These are phyloP conservation scores for pig (Sus scrofa) DNA, from an alignment of 2,113 vertebrate species.

Conservation along the genomic window T2T-Sscrofa CM000812.6:180221001-180221500, in stretches of 20 bases:
- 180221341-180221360: not conserved
- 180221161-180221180: not conserved
- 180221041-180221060: not conserved
- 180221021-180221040: not conserved
- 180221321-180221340: not conserved
- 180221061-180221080: not conserved
- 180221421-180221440: not conserved
- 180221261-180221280: not conserved
- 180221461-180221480: constrained; percentile 53
- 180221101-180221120: not conserved
- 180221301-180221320: not conserved
- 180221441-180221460: not conserved
- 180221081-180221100: too few relatives aligned
- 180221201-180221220: not conserved
- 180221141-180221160: not conserved
- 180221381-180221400: not conserved
- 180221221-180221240: not conserved
- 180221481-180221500: constrained; percentile 34
- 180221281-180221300: not conserved
- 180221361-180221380: not conserved
- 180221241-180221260: not conserved
- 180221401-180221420: not conserved
- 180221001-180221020: constrained; percentile 13
- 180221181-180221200: not conserved
- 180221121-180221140: not conserved